Conservation (phyloP, 2,113 vertebrate species). For the Bujurquina vittata region DNA sequence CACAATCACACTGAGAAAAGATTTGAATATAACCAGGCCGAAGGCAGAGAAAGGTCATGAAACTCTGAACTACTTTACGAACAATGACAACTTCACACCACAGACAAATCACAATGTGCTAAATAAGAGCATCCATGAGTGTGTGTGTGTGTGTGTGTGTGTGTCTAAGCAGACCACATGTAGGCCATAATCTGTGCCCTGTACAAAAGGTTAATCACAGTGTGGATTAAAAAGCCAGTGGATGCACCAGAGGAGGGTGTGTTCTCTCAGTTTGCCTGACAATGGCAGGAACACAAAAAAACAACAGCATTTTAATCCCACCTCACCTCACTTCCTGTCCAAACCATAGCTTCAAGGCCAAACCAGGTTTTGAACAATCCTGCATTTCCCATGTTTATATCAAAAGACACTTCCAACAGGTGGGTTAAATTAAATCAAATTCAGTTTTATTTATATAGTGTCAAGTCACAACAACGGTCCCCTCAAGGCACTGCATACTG, state of each 20-base stretch:
- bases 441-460: too few species aligned
- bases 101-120: background rate
- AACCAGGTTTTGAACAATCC: too few species aligned
- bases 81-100: background rate
- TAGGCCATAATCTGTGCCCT: conserved; percentile 56
- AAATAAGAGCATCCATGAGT: background rate
- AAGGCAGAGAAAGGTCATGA: background rate
- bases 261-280: conserved; percentile 41
- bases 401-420: too few species aligned
- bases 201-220: conserved; percentile 55
- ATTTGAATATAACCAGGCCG: background rate
- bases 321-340: conserved; percentile 24
- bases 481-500: too few species aligned
- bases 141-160: background rate
- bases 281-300: conserved; percentile 61
- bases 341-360: too few species aligned
- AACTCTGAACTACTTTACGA: background rate
- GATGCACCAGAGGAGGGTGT: conserved; percentile 39
- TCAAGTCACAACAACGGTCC: too few species aligned
- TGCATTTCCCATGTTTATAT: too few species aligned
- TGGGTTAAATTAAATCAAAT: too few species aligned
- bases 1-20: too few species aligned
- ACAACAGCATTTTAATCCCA: conserved; percentile 68
- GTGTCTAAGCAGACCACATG: conserved; percentile 6
- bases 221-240: conserved; percentile 34